Percentiles rank a stretch among this genome's conserved stretches.
phyloP scores from a whole-genome alignment of 2,888 invertebrate genomes.

The Synergus laeviventris region DNA sequence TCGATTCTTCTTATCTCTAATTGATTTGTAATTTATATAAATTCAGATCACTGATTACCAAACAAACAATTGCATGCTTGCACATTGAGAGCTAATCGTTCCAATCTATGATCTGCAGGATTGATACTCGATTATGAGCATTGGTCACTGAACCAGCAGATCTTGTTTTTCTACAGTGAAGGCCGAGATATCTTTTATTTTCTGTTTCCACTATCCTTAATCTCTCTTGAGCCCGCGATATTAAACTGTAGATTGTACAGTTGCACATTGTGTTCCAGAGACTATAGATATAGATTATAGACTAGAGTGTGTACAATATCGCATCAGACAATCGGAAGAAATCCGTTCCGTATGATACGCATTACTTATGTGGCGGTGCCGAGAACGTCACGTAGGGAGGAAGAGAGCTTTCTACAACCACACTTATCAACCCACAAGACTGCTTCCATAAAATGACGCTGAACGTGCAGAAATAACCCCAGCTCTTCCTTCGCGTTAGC shows the following conservation, averaged over 20 bases:
- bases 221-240: background rate
- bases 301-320: background rate
- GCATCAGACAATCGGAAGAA: slow-evolving; percentile 14
- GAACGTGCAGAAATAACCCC: slow-evolving; percentile 22
- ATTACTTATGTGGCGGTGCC: slow-evolving; percentile 32
- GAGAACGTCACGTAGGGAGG: slow-evolving; percentile 31
- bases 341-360: background rate
- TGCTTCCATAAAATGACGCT: slow-evolving; percentile 33
- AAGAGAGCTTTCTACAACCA: slow-evolving; percentile 23
- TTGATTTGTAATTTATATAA: background rate
- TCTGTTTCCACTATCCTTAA: background rate
- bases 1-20: background rate
- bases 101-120: background rate
- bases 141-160: slow-evolving; percentile 9
- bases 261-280: background rate
- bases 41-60: background rate
- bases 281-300: background rate
- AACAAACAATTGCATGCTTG: background rate
- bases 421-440: slow-evolving; percentile 29
- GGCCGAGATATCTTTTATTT: background rate
- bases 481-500: slow-evolving; percentile 21
- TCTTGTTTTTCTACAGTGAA: slow-evolving; percentile 3
- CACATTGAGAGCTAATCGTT: background rate
- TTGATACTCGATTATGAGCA: background rate
- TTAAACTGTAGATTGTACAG: background rate